Evolutionary conservation across 2,113 vertebrate species (phyloP), one percentile per base, ranked within the genome.

Genomic region (Lipophrys pholis): DNA sequence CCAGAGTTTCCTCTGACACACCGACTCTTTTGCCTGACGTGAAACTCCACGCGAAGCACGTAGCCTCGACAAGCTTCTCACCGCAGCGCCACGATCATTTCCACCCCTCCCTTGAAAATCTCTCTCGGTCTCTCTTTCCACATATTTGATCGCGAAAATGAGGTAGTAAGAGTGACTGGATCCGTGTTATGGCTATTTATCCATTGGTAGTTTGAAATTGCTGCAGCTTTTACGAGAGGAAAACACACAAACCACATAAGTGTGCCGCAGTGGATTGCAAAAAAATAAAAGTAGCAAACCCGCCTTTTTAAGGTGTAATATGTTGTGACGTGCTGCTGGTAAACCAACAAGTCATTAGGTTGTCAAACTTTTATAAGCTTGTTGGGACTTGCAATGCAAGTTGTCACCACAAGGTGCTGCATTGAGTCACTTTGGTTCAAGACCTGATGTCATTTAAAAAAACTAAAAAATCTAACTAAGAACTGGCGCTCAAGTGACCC

Each of bases 91-190:
- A 8, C 53, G n/a, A 36, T 16, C 48, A 15, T 1, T n/a, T 5
- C 7, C 8, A 30, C 12, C 8, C 12, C 10, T 5, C 57, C 35
- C 6, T 35, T 3, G 3, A 8, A 14, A 8, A 14, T 5, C 5
- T 54, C 46, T 43, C 42, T 55, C 55, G 6, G 21, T 63, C 54
- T 76, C 76, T 67, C 55, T 66, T 69, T 78, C 40, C 14, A 54
- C 11, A 65, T 81, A 30, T 30, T 30, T 30, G 21, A 30, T 30
- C 21, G 21, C 21, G 21, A 30, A 30, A 1, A 79, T 91, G 93
- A 94, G 93, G 93, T 94, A 94, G 93, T 62, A 60, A 49, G 2
- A 59, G 14, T 2, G 39, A 67, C 59, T 65, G 54, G 17, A 73
- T 74, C 75, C 76, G 54, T 41, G 53, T 52, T 76, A 81, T 84